Evolutionary conservation across 2,113 vertebrate species (phyloP), one percentile per base, ranked within the genome.

Genomic region (Triplophysa siluroides): DNA sequence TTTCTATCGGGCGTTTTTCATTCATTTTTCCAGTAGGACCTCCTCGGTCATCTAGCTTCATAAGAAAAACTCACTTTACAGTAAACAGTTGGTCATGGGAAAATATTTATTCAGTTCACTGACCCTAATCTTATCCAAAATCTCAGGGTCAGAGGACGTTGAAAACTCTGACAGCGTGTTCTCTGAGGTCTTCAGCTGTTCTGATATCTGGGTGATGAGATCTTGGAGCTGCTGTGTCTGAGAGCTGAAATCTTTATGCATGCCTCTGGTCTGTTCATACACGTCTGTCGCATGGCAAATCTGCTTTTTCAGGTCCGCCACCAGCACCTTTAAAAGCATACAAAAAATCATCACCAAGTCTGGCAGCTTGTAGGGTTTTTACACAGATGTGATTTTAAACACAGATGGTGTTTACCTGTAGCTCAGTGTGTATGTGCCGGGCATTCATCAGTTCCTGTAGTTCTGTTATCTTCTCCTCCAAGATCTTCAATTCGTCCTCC

Each of bases 291-390:
- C 92, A 8, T 96, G 96, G 70, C 92, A 91, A 86, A 98, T 77
- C 83, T 96, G 97, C 89, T 96, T 96, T 86, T 86, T 93, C 81
- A 98, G 88, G 83, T 96, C 95, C n/a, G 93, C 93, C 88, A 96
- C 95, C 86, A 98, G 86, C 70, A 96, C 95, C 98, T 99, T 87
- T 21, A 14, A 16, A 12, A 29, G 19, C 18, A 9, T 8, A 8
- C 1, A 24, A 24, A 26, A 29, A 63, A 29, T 4, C 24, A 18
- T 24, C 3, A 18, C 26, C 23, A 21, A 23, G 14, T 13, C 4
- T 13, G 24, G 23, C 4, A 13, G 4, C 26, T 21, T 70, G 61
- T 45, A 67, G 4, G 12, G 18, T 58, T 2, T 38, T 68, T 38
- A 54, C 29, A 60, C 68, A 67, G 65, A 45, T 71, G 9, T 43